phyloP scores from a whole-genome alignment of 2,113 vertebrate species.

The Phalacrocorax carbo region DNA sequence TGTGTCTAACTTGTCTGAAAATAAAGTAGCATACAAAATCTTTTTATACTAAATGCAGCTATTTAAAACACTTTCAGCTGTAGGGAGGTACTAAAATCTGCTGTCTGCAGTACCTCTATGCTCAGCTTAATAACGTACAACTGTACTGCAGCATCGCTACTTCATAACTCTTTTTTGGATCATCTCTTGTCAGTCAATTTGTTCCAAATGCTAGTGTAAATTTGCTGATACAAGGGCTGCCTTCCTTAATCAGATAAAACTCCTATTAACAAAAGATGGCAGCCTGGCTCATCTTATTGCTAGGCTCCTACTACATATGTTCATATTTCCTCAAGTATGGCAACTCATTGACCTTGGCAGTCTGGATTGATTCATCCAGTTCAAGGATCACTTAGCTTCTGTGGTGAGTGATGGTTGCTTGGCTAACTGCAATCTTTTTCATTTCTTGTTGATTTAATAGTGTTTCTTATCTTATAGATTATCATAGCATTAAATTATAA shows the following conservation, averaged over 20 bases:
- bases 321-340: constrained; percentile 34
- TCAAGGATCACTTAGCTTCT: constrained; percentile 50
- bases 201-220: neutral
- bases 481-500: constrained; percentile 39
- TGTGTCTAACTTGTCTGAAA: neutral
- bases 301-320: neutral
- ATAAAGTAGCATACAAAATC: neutral
- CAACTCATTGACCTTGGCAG: constrained; percentile 61
- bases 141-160: neutral
- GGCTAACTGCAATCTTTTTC: constrained; percentile 33
- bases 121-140: neutral
- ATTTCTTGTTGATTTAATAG: constrained; percentile 63
- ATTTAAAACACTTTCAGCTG: neutral
- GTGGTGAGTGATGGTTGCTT: constrained; percentile 45
- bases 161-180: constrained; percentile 9
- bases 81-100: neutral
- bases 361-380: constrained; percentile 54
- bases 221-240: constrained; percentile 22
- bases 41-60: neutral
- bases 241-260: constrained; percentile 27
- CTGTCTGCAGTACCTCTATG: neutral
- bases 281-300: constrained; percentile 31
- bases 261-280: constrained; percentile 17
- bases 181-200: constrained; percentile 14
- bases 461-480: constrained; percentile 62